These are phyloP conservation scores for Brachionus calyciflorus DNA, from an alignment of 1,140 invertebrate genomes.

Conservation along the genomic window DNA sequence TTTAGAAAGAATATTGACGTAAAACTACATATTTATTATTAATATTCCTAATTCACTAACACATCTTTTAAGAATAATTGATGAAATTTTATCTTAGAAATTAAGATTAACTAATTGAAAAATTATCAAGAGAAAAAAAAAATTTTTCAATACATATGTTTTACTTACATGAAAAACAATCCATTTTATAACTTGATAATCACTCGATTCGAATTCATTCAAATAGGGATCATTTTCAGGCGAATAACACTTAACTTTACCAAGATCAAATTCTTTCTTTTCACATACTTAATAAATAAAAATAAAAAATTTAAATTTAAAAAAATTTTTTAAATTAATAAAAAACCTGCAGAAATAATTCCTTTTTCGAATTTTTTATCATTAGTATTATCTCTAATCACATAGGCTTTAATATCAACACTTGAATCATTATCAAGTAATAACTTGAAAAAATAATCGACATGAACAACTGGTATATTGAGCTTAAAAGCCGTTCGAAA, in stretches of 20 bases:
- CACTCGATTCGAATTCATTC: not conserved
- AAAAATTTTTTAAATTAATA: not conserved
- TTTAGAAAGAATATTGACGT: too few relatives aligned
- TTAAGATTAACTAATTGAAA: not conserved
- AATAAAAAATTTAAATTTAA: not conserved
- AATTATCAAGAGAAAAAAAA: not conserved
- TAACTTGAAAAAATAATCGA: constrained; percentile 53
- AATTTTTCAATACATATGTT: not conserved
- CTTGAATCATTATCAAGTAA: constrained; percentile 48
- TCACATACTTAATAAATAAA: not conserved
- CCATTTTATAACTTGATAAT: constrained; percentile 44
- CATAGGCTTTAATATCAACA: constrained; percentile 49
- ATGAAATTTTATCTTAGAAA: not conserved
- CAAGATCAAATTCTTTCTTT: not conserved
- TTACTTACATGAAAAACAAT: constrained; percentile 42
- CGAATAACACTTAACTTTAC: not conserved
- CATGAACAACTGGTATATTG: constrained; percentile 52
- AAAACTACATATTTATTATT: too few relatives aligned
- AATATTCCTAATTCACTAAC: too few relatives aligned
- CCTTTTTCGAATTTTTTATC: not conserved
- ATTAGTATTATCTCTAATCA: constrained; percentile 47
- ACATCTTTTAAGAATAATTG: too few relatives aligned
- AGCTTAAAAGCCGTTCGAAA: constrained; percentile 52
- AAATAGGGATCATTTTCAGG: not conserved
- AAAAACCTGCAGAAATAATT: not conserved